Percentiles rank a stretch among this genome's conserved stretches.
phyloP scores from a whole-genome alignment of 2,888 invertebrate species.

The Nephrotoma guestfalica region DNA sequence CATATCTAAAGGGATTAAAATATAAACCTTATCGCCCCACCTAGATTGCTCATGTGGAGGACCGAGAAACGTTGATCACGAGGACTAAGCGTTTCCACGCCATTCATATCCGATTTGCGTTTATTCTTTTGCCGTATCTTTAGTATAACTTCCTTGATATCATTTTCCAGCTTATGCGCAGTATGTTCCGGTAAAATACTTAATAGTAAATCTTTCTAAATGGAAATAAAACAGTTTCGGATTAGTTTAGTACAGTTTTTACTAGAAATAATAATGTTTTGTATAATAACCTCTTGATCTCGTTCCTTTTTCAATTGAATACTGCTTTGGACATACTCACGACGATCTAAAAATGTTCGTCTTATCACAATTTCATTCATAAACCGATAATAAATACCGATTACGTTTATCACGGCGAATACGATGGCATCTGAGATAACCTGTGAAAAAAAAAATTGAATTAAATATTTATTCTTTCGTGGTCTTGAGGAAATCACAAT shows the following conservation, averaged over 20 bases:
- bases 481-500: conserved; percentile 6
- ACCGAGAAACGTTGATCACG: not conserved
- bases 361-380: conserved; percentile 80
- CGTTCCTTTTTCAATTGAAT: conserved; percentile 66
- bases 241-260: not conserved
- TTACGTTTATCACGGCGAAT: conserved; percentile 56
- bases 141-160: conserved; percentile 41
- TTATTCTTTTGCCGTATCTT: conserved; percentile 22
- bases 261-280: not conserved
- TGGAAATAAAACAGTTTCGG: conserved; percentile 13
- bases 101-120: not conserved
- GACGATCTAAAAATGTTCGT: conserved; percentile 71
- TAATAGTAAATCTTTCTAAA: conserved; percentile 65
- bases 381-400: conserved; percentile 78
- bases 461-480: not conserved
- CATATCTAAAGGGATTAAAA: not conserved
- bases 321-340: conserved; percentile 76
- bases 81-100: not conserved
- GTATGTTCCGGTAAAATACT: conserved; percentile 81
- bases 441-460: conserved; percentile 27
- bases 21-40: not conserved
- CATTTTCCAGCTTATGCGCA: conserved; percentile 45
- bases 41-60: not conserved
- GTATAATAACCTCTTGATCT: conserved; percentile 56
- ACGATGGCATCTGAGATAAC: conserved; percentile 55